A percentile compares a stretch with the other conserved stretches of the same genome.
Evolutionary conservation across 2,888 invertebrate species (phyloP).

Genomic region (Sinopyrophorus schimmeli): DNA sequence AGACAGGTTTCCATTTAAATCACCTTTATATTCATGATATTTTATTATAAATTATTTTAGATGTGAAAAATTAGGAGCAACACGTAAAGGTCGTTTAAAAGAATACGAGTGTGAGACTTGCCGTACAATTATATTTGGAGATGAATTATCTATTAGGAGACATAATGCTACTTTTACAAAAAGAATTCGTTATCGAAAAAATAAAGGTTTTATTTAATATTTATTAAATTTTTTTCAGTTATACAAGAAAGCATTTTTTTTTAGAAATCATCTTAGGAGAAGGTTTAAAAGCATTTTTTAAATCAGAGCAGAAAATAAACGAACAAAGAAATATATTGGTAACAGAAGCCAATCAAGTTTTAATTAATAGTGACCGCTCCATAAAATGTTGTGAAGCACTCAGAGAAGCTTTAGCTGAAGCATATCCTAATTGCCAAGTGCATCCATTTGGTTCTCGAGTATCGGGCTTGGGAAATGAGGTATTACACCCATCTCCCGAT

Average conservation of each 20-base stretch:
- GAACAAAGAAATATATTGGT: slow-evolving; percentile 33
- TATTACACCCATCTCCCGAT: not conserved
- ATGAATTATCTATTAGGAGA: slow-evolving; percentile 43
- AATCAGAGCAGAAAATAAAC: slow-evolving; percentile 35
- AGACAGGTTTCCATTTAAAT: too few species aligned
- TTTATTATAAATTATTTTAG: slow-evolving; percentile 40
- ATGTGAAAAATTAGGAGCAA: slow-evolving; percentile 38
- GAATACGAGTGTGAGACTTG: slow-evolving; percentile 51
- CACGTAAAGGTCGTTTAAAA: slow-evolving; percentile 36
- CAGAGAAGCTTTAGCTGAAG: slow-evolving; percentile 39
- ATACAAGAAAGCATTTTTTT: too few species aligned
- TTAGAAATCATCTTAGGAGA: slow-evolving; percentile 39
- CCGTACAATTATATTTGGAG: slow-evolving; percentile 46
- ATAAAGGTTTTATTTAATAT: too few species aligned
- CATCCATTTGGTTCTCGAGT: slow-evolving; percentile 66
- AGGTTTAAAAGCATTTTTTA: slow-evolving; percentile 39
- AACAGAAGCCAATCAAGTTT: slow-evolving; percentile 41
- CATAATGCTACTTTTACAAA: slow-evolving; percentile 30
- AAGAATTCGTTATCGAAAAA: slow-evolving; percentile 8
- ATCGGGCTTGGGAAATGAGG: slow-evolving; percentile 57
- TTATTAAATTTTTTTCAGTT: too few species aligned
- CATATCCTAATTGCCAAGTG: slow-evolving; percentile 50
- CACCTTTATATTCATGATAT: not conserved
- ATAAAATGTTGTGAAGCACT: slow-evolving; percentile 44
- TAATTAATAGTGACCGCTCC: slow-evolving; percentile 37